phyloP scores from a whole-genome alignment of 2,888 invertebrate species.

The Baccha elongata region DNA sequence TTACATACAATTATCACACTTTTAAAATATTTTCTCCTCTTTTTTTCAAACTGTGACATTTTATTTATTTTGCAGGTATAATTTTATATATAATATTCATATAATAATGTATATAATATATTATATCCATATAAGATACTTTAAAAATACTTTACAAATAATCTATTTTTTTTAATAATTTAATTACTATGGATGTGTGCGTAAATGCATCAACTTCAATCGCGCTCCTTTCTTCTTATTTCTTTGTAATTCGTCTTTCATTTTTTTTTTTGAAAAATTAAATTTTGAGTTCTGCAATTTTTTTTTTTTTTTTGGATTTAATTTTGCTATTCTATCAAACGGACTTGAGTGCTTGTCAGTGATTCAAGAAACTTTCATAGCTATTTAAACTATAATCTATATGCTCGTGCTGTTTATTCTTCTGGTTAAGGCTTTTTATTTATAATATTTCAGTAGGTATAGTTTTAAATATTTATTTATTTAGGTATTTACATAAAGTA shows the following conservation, averaged over 20 bases:
- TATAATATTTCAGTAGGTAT: slow-evolving; percentile 32
- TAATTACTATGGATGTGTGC: slow-evolving; percentile 61
- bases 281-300: slow-evolving; percentile 28
- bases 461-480: neutral
- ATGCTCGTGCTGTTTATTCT: slow-evolving; percentile 63
- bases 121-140: slow-evolving; percentile 76
- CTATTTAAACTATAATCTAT: slow-evolving; percentile 52
- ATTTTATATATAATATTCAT: slow-evolving; percentile 75
- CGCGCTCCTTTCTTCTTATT: slow-evolving; percentile 31
- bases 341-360: slow-evolving; percentile 27
- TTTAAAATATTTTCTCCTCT: slow-evolving; percentile 76
- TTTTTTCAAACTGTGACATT: slow-evolving; percentile 72
- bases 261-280: slow-evolving; percentile 12
- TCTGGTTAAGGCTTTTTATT: slow-evolving; percentile 62
- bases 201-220: slow-evolving; percentile 73
- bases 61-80: slow-evolving; percentile 74
- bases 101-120: slow-evolving; percentile 76
- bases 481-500: neutral
- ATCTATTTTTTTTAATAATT: slow-evolving; percentile 23
- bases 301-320: neutral
- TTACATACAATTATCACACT: slow-evolving; percentile 78
- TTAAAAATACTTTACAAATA: slow-evolving; percentile 73
- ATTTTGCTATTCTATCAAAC: neutral
- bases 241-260: neutral
- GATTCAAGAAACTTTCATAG: slow-evolving; percentile 33